Evolutionary conservation across 2,888 invertebrate genomes (phyloP).

Genomic region (Pseudanteris insignis): DNA sequence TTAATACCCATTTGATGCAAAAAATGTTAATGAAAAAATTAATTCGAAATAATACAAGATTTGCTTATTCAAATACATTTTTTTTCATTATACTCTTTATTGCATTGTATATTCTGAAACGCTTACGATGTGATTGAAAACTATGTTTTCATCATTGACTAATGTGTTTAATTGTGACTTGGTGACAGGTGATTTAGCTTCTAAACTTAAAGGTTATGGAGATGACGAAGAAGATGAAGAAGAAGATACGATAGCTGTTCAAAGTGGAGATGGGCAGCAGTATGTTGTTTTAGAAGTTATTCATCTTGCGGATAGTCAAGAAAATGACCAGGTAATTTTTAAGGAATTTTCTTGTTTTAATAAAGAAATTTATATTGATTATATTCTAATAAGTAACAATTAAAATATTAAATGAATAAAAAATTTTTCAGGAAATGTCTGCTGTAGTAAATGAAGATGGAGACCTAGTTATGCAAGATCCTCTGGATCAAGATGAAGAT

Average conservation of each 20-base stretch:
- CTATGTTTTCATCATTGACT: conserved; percentile 59
- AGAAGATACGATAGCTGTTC: conserved; percentile 74
- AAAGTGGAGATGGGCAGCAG: conserved; percentile 80
- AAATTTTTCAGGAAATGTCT: conserved; percentile 64
- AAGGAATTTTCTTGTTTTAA: no score
- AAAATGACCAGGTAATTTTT: conserved; percentile 69
- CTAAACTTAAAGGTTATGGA: conserved; percentile 65
- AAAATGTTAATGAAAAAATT: conserved; percentile 14
- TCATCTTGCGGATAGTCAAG: conserved; percentile 77
- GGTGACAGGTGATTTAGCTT: conserved; percentile 53
- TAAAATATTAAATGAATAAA: no score
- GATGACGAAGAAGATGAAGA: conserved; percentile 66
- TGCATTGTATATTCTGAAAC: conserved; percentile 32
- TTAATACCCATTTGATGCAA: conserved; percentile 4
- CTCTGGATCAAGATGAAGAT: conserved; percentile 63
- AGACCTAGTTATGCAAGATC: conserved; percentile 63
- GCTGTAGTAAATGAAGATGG: conserved; percentile 68
- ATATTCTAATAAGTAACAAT: no score
- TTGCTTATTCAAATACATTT: no score
- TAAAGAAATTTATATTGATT: no score
- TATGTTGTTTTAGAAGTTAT: conserved; percentile 92
- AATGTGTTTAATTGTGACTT: conserved; percentile 52
- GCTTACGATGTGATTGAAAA: conserved; percentile 61
- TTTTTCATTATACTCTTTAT: conserved; percentile 9
- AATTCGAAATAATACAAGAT: background rate